A percentile compares a stretch with the other conserved stretches of the same genome.
Conservation (phyloP, 1,140 invertebrate species). For the Battus philenor region DNA sequence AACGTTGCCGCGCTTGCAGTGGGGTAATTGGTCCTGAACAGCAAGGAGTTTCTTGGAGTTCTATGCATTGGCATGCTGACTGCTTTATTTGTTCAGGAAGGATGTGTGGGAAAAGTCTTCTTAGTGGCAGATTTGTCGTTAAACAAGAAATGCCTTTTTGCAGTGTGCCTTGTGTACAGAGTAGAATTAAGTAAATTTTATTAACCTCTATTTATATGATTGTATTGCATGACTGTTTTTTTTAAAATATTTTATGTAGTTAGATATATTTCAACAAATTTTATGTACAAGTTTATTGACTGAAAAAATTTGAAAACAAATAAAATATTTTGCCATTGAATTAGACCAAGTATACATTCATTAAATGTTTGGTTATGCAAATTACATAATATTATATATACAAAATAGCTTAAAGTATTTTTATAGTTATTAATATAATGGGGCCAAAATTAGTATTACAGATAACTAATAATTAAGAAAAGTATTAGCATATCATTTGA, state of each 20-base stretch:
- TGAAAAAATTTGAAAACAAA: background rate
- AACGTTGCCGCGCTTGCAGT: conserved; percentile 83
- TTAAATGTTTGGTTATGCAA: no score
- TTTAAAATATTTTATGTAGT: conserved; percentile 1
- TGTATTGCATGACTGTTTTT: conserved; percentile 3
- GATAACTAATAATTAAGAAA: conserved; percentile 5
- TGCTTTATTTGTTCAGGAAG: conserved; percentile 86
- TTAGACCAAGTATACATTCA: no score
- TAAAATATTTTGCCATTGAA: no score
- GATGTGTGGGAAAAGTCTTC: conserved; percentile 82
- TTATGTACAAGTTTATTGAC: background rate
- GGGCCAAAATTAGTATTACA: conserved; percentile 13
- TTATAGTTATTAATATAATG: background rate
- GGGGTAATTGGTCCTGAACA: conserved; percentile 85
- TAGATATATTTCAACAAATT: conserved; percentile 6
- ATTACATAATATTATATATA: no score
- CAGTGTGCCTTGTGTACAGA: conserved; percentile 77
- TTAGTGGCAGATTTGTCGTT: conserved; percentile 81
- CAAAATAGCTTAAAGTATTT: no score
- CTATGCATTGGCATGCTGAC: conserved; percentile 86
- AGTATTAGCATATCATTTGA: background rate
- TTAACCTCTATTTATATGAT: background rate
- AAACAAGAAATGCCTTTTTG: conserved; percentile 83
- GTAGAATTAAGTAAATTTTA: conserved; percentile 55
- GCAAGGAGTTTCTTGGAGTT: conserved; percentile 84